A percentile compares a stretch with the other conserved stretches of the same genome.
phyloP scores from a whole-genome alignment of 2,113 vertebrate genomes.

The Tragelaphus imberbis region DNA sequence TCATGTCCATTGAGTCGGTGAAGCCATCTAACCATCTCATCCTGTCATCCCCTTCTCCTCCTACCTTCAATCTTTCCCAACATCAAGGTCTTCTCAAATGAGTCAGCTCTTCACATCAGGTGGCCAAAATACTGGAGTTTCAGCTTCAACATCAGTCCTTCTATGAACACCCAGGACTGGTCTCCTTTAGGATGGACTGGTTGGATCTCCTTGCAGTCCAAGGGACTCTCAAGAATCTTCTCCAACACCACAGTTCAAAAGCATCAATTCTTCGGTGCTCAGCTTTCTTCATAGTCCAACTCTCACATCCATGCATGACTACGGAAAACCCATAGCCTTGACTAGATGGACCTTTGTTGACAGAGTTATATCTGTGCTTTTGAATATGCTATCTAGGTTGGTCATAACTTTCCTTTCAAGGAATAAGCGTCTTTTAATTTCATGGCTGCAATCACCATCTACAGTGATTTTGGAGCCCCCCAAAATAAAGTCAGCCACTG shows the following conservation, averaged over 20 bases:
- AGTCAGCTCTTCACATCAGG: neutral
- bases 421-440: neutral
- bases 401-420: neutral
- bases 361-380: neutral
- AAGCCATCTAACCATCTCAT: neutral
- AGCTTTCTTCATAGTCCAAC: neutral
- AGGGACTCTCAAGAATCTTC: neutral
- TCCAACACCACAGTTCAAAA: neutral
- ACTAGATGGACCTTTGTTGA: accelerated
- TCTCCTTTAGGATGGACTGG: neutral
- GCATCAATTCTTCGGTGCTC: neutral
- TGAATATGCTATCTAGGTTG: neutral
- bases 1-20: neutral
- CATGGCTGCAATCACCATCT: neutral
- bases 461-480: neutral
- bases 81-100: neutral
- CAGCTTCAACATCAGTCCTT: neutral
- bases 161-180: neutral
- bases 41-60: neutral
- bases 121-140: neutral
- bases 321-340: neutral
- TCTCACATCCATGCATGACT: neutral
- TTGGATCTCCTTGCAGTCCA: neutral
- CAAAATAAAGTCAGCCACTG: accelerated
- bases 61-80: neutral